Evolutionary conservation across 2,113 vertebrate species (phyloP).

Genomic region (Laterallus jamaicensis): DNA sequence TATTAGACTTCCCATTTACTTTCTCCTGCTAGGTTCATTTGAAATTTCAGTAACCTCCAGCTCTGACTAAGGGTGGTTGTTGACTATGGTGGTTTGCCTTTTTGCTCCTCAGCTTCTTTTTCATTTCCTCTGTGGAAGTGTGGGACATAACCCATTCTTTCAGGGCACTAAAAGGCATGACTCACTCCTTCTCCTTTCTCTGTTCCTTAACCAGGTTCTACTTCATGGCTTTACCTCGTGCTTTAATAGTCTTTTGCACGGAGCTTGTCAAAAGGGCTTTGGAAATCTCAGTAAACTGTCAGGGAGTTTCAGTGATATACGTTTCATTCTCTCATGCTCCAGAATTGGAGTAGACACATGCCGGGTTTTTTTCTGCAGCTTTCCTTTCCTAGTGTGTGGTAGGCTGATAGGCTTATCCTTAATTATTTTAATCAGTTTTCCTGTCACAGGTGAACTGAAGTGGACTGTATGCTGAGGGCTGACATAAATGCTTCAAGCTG

Average conservation of each 20-base stretch:
- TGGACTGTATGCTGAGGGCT: neutral
- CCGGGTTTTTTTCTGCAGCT: neutral
- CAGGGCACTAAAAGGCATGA: neutral
- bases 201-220: neutral
- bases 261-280: constrained; percentile 1
- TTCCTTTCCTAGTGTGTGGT: neutral
- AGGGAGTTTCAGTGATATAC: neutral
- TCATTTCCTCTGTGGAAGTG: neutral
- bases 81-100: neutral
- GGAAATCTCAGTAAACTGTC: neutral
- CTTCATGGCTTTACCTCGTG: neutral
- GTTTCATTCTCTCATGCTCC: neutral
- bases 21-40: neutral
- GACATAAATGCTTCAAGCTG: neutral
- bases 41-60: neutral
- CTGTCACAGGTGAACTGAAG: neutral
- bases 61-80: neutral
- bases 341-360: neutral
- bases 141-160: neutral
- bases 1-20: neutral
- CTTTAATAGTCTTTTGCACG: neutral
- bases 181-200: neutral
- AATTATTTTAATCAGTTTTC: neutral
- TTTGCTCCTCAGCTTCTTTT: neutral
- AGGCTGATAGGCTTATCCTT: neutral